A percentile compares a stretch with the other conserved stretches of the same genome.
Evolutionary conservation across 2,888 invertebrate species (phyloP).

Genomic region (Theodoxus fluviatilis): DNA sequence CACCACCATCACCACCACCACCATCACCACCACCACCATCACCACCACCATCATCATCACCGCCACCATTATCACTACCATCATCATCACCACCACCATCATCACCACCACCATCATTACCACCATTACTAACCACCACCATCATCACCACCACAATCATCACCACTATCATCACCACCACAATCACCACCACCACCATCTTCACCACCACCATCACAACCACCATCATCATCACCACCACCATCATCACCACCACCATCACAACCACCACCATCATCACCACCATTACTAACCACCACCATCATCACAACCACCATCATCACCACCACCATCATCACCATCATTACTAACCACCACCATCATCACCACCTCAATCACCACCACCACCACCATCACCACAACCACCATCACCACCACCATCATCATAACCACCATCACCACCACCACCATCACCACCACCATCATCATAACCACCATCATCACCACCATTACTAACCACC

Average conservation of each 20-base stretch:
- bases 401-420: neutral
- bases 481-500: neutral
- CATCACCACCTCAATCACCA: too few species aligned
- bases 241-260: neutral
- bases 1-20: too few species aligned
- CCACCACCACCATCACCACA: neutral
- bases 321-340: neutral
- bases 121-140: neutral
- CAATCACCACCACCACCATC: too few species aligned
- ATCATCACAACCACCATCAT: constrained; percentile 10
- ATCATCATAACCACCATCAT: neutral
- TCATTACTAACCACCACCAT: neutral
- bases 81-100: neutral
- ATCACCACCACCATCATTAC: neutral
- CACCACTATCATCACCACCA: neutral
- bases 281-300: too few species aligned
- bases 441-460: constrained; percentile 7
- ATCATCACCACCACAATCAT: constrained; percentile 9
- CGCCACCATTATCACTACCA: neutral
- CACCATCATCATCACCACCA: too few species aligned
- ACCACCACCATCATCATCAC: neutral
- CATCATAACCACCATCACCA: neutral
- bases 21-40: too few species aligned
- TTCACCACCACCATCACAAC: too few species aligned
- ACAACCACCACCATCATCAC: neutral